Evolutionary conservation across 2,113 vertebrate species (phyloP), one percentile per base, ranked within the genome.

Genomic region (Seriola dumerili): DNA sequence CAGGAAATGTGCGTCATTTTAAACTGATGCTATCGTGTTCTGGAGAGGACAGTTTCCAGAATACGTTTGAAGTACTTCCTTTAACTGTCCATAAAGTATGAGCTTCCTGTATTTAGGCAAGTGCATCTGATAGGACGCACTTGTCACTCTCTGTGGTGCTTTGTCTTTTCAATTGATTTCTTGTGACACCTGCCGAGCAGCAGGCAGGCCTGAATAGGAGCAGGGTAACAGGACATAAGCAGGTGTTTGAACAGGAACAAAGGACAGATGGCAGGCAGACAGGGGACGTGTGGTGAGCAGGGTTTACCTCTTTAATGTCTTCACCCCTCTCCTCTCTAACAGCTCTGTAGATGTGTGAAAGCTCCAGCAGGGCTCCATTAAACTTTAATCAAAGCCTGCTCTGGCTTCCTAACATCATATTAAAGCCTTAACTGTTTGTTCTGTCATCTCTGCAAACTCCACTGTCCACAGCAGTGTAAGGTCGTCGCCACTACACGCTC

Each of bases 241-340:
- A 16, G 68, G n/a, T 88, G 80, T 90, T 88, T 88, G 84, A 87
- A 81, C 84, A 87, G 77, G 66, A 32, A 78, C 84, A 84, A 62
- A 74, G 78, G 77, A 78, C 88, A 86, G 88, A 79, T 89, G 80
- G 72, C 72, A 34, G 52, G 42, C 71, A 25, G 78, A 61, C 36
- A 4, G n/a, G 34, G 36, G 71, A 67, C 34, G 38, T 78, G 83
- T 29, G 29, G 16, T 46, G 2, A 10, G 40, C 64, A 46, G 71
- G 48, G 65, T 48, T 84, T 34, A 48, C 59, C 69, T 83, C 25
- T 34, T 6, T 6, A n/a, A 19, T 23, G 61, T 34, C 48, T 34
- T 48, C 36, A 16, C 46, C 10, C 23, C 19, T 50, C n/a, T 38
- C 29, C 50, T 25, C 19, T 16, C 5, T 21, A 40, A 50, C 0